phyloP scores from a whole-genome alignment of 1,140 invertebrate genomes.

The Drosophila prosaltans region DNA sequence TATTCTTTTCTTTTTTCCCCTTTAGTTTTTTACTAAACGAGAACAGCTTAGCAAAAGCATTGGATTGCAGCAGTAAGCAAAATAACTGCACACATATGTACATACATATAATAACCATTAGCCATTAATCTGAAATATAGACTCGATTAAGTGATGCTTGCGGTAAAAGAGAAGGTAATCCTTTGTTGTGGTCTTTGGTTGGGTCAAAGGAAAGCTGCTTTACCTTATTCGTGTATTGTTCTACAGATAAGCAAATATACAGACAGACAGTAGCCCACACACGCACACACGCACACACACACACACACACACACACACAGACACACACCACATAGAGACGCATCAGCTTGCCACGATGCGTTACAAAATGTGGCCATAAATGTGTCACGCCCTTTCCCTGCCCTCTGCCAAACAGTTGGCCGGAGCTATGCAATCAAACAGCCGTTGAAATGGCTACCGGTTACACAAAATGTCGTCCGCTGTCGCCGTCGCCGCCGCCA shows the following conservation, averaged over 20 bases:
- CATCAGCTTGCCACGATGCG: constrained; percentile 64
- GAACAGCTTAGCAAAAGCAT: too few relatives aligned
- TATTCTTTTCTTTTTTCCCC: too few relatives aligned
- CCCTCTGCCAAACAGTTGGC: constrained; percentile 9
- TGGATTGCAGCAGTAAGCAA: too few relatives aligned
- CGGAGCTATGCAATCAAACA: constrained; percentile 61
- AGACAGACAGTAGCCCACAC: constrained; percentile 7
- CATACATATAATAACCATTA: too few relatives aligned
- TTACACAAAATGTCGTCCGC: constrained; percentile 76
- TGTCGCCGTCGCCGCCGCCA: constrained; percentile 22
- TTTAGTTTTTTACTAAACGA: too few relatives aligned
- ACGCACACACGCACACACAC: constrained; percentile 10
- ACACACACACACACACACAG: constrained; percentile 17
- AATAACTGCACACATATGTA: too few relatives aligned
- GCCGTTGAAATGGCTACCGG: constrained; percentile 77
- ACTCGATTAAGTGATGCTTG: too few relatives aligned
- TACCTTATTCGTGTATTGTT: too few relatives aligned
- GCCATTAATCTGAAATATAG: too few relatives aligned
- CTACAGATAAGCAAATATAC: constrained; percentile 2
- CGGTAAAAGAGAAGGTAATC: too few relatives aligned
- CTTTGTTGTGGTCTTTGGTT: too few relatives aligned
- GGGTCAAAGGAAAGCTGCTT: too few relatives aligned
- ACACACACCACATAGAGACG: constrained; percentile 5
- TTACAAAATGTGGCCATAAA: constrained; percentile 72
- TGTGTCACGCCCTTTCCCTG: constrained; percentile 65